Evolutionary conservation across 2,113 vertebrate species (phyloP), one percentile per base, ranked within the genome.

Genomic region (Narcine bancroftii): DNA sequence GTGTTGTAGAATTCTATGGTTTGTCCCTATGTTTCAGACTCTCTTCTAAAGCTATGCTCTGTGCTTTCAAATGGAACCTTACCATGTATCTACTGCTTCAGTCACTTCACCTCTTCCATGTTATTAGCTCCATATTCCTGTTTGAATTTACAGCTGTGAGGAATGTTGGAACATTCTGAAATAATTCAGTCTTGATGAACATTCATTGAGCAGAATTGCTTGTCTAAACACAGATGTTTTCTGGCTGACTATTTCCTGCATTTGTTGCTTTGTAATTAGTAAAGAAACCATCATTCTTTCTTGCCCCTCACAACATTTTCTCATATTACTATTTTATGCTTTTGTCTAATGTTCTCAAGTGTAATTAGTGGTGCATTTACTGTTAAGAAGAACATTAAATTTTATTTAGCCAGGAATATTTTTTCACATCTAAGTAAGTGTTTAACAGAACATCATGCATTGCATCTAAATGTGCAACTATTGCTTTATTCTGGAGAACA

Each of bases 351-450:
- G 53, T 85, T 36, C n/a, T 69, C 45, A 42, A n/a, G 63, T 69
- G 6, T 66, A 89, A 60, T 65, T 89, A 24, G 56, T 42, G 21
- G 24, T n/a, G 24, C 56, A 65, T 29, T 66, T 89, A 66, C 66
- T 39, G 24, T 89, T 39, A 45, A 21, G 6, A 33, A 66, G 60
- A 45, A 66, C 87, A 89, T 89, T 19, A 66, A 66, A 11, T 45
- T 69, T 89, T 56, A 89, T 65, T 42, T 36, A 65, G 85, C 17
- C 53, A 45, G 60, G 65, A 89, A 66, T 66, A 89, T 89, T 45
- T 36, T 66, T 89, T 19, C 66, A 66, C 42, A 69, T 66, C 13
- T 89, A 66, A 89, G 45, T 42, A 26, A 7, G 36, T 2, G 6
- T 89, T 4, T 66, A 45, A 24, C n/a, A 42, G 45, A 63, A 89